Evolutionary conservation across 2,113 vertebrate genomes (phyloP).

Genomic region (Callithrix jacchus): DNA sequence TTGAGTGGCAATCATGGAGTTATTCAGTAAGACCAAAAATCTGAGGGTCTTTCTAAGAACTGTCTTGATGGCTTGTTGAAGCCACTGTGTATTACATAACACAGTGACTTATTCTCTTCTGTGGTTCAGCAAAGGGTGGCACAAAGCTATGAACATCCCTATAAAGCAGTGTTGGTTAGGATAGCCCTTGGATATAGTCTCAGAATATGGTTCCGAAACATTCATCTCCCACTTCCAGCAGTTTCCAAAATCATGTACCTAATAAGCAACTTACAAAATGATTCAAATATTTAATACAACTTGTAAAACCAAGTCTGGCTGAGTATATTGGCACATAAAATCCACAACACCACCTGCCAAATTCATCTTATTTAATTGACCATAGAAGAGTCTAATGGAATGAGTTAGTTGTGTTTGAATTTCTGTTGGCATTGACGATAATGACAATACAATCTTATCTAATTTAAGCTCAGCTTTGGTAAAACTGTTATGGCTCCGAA

Average conservation of each 20-base stretch:
- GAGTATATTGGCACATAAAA: not conserved
- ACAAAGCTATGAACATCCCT: not conserved
- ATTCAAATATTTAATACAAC: not conserved
- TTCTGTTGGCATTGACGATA: not conserved
- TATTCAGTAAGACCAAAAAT: not conserved
- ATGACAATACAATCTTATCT: not conserved
- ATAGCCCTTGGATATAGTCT: not conserved
- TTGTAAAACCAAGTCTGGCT: not conserved
- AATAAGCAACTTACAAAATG: not conserved
- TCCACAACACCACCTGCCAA: not conserved
- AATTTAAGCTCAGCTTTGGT: not conserved
- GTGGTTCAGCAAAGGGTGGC: not conserved
- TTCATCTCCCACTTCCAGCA: not conserved
- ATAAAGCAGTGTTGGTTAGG: not conserved
- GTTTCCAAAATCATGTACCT: not conserved
- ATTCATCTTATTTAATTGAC: not conserved
- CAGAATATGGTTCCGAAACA: fast-evolving
- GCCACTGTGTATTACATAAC: not conserved
- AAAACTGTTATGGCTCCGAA: not conserved
- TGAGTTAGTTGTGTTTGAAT: not conserved
- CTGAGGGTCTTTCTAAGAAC: not conserved
- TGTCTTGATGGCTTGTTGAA: not conserved
- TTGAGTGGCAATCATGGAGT: not conserved
- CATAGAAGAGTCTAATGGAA: not conserved
- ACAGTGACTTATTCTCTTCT: not conserved